These are phyloP conservation scores for Xestoiulus laeticollis DNA, from an alignment of 2,888 invertebrate species.

Conservation along the genomic window DNA sequence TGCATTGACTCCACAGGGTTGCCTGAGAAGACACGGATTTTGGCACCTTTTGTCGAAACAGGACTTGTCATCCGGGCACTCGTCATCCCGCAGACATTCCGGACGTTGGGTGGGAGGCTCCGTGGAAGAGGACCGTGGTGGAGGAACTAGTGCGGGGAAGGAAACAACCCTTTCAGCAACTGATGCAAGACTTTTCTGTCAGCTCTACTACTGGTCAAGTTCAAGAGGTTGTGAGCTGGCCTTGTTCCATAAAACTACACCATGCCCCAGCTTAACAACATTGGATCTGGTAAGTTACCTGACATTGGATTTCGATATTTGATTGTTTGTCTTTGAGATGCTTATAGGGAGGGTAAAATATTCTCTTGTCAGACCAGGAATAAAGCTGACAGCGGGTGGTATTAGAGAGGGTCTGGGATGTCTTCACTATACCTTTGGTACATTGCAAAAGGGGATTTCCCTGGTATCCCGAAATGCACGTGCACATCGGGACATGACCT, in stretches of 20 bases:
- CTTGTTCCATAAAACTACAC: neutral
- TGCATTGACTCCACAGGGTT: constrained; percentile 56
- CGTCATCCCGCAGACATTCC: constrained; percentile 58
- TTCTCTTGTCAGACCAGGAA: too few species aligned
- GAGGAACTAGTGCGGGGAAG: neutral
- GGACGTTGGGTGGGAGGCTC: constrained; percentile 59
- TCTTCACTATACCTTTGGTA: constrained; percentile 48
- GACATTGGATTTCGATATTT: too few species aligned
- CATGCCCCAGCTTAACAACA: neutral
- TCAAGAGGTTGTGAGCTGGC: neutral
- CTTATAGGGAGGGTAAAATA: neutral
- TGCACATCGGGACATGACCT: constrained; percentile 58
- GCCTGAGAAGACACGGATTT: constrained; percentile 54
- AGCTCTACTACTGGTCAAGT: neutral
- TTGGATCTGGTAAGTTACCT: too few species aligned
- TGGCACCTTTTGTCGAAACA: constrained; percentile 56
- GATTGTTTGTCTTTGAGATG: neutral
- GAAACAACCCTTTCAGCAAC: too few species aligned
- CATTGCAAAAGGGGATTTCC: constrained; percentile 52
- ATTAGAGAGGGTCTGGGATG: constrained; percentile 57
- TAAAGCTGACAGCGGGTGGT: too few species aligned
- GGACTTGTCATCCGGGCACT: constrained; percentile 75
- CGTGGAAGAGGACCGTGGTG: constrained; percentile 47
- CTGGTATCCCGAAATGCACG: constrained; percentile 44
- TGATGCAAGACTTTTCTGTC: neutral